phyloP scores from a whole-genome alignment of 2,113 vertebrate species.

The Promerops cafer region DNA sequence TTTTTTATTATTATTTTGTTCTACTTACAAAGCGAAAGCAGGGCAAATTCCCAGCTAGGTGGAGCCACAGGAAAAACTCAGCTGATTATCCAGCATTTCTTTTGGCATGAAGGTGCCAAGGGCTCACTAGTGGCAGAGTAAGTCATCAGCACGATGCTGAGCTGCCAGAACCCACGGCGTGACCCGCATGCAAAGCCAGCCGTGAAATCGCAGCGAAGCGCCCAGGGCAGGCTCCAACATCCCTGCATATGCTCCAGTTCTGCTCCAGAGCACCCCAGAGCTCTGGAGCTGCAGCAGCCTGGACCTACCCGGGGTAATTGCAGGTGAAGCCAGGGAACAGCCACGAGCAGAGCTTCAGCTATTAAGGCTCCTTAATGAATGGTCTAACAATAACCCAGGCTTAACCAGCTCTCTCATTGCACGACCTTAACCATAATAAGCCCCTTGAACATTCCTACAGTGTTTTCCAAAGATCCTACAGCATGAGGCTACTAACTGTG shows the following conservation, averaged over 20 bases:
- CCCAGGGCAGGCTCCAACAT: neutral
- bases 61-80: neutral
- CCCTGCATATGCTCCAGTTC: neutral
- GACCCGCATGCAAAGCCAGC: slow-evolving; percentile 45
- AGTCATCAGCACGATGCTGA: neutral
- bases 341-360: neutral
- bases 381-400: slow-evolving; percentile 6
- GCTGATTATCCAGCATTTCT: neutral
- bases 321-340: neutral
- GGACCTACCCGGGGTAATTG: neutral
- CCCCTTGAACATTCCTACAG: neutral
- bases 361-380: slow-evolving; percentile 7
- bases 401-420: slow-evolving; percentile 14
- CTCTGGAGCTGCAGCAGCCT: neutral
- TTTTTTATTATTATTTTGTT: neutral
- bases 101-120: neutral
- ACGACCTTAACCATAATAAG: slow-evolving; percentile 9
- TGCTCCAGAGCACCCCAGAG: neutral
- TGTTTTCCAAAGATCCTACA: neutral
- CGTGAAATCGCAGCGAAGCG: neutral
- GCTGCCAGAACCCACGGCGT: neutral
- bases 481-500: neutral
- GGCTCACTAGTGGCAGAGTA: neutral
- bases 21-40: neutral
- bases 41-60: neutral